Evolutionary conservation across 2,113 vertebrate genomes (phyloP).

Genomic region (Macrotus californicus): DNA sequence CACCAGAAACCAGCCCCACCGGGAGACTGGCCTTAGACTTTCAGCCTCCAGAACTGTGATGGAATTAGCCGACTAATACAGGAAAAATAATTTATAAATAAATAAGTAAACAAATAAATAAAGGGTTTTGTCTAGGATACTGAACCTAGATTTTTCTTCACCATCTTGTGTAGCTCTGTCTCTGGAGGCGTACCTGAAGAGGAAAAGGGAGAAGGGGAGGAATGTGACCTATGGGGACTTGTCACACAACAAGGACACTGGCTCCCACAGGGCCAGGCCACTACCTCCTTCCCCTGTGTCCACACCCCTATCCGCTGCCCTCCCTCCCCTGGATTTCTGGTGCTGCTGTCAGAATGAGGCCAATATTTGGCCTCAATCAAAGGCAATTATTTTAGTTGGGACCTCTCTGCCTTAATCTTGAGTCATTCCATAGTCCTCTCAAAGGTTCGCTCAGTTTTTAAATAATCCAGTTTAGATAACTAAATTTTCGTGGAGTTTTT

Average conservation of each 20-base stretch:
- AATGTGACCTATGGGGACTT: fast-evolving
- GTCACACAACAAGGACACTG: not conserved
- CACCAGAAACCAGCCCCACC: not conserved
- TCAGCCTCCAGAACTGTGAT: not conserved
- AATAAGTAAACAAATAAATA: not conserved
- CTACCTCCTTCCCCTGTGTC: too few relatives aligned
- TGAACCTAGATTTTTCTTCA: not conserved
- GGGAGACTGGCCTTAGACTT: not conserved
- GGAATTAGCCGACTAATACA: not conserved
- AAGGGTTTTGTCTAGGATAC: not conserved
- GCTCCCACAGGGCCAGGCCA: not conserved
- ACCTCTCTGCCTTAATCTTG: not conserved
- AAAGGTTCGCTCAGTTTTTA: not conserved
- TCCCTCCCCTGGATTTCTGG: not conserved
- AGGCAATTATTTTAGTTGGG: not conserved
- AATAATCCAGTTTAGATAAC: conserved; percentile 2
- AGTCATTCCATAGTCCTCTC: fast-evolving
- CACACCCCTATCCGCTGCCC: not conserved
- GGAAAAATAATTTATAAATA: not conserved
- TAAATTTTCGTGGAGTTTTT: not conserved
- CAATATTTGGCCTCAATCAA: not conserved
- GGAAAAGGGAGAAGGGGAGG: not conserved
- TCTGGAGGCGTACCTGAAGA: not conserved
- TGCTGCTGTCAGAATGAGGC: not conserved
- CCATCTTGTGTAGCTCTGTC: not conserved